Evolutionary conservation across 2,888 invertebrate genomes (phyloP), one percentile per base, ranked within the genome.

Genomic region (Andricus quercusramuli): DNA sequence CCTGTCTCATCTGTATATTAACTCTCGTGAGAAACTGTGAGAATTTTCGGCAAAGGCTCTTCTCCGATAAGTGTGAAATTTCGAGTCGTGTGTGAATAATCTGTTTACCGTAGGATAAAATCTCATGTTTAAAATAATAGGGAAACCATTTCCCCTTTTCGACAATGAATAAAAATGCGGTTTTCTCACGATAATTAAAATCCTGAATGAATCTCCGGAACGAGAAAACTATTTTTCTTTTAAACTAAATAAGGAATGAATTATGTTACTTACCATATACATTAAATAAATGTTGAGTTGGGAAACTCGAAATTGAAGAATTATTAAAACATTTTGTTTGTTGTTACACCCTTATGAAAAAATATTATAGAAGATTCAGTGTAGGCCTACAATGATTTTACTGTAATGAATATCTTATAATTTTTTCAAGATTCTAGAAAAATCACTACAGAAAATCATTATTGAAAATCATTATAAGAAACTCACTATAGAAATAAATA

Each of bases 141-240:
- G 17, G 17, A 68, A 68, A 47, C 20, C 47, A 44, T 68, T 47
- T 68, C 22, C 15, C 22, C 25, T 47, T 68, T 68, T 68, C 13
- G 25, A 68, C 29, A 68, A 20, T 47, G 68, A 22, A 22, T 41
- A 68, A 68, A 22, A 25, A 29, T 25, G 15, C 47, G 3, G 11
- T 11, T 64, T 29, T 68, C 68, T 41, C 68, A 68, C 47, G 29
- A 47, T 68, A 47, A 68, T 68, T 68, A 68, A 25, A 68, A 68
- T 68, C 25, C 17, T n/a, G 47, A 68, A 47, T 47, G 15, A 47
- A 68, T 47, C 47, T 47, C 15, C 22, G 22, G 67, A 67, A 44
- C n/a, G 11, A 67, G 15, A 44, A 68, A 44, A 25, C 17, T 22
- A n/a, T 56, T 56, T 56, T 56, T 2, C n/a, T 56, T n/a, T n/a